phyloP scores from a whole-genome alignment of 2,113 vertebrate genomes.

The Peromyscus californicus region DNA sequence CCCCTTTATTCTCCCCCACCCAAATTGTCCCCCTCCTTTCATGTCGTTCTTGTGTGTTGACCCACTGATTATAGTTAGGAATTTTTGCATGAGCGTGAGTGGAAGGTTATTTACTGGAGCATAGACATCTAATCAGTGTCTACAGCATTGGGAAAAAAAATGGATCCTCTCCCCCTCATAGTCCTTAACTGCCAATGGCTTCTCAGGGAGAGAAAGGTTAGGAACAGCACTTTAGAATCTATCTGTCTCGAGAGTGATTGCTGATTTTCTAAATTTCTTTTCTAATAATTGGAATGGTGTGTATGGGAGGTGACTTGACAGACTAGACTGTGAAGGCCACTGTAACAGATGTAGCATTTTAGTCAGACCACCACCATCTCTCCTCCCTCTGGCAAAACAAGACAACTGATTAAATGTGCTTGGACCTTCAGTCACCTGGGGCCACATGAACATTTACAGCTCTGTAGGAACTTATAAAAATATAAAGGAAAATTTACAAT shows the following conservation, averaged over 20 bases:
- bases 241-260: background rate
- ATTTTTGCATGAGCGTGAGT: background rate
- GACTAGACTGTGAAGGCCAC: background rate
- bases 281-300: constrained; percentile 21
- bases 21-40: background rate
- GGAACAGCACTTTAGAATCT: background rate
- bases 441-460: constrained; percentile 11
- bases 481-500: constrained; percentile 58
- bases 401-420: background rate
- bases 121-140: background rate
- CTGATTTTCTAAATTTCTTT: constrained; percentile 52
- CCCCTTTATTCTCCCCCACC: background rate
- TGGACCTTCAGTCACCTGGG: background rate
- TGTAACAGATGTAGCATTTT: constrained; percentile 34
- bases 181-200: background rate
- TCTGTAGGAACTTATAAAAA: constrained; percentile 45
- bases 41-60: background rate
- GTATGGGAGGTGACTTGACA: background rate
- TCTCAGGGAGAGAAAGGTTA: background rate
- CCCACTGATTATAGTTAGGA: background rate
- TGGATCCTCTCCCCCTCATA: background rate
- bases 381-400: constrained; percentile 42
- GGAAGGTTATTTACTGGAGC: background rate
- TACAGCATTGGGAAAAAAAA: background rate
- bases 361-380: background rate